Evolutionary conservation across 2,888 invertebrate species (phyloP).

Genomic region (Lasiommata megera): DNA sequence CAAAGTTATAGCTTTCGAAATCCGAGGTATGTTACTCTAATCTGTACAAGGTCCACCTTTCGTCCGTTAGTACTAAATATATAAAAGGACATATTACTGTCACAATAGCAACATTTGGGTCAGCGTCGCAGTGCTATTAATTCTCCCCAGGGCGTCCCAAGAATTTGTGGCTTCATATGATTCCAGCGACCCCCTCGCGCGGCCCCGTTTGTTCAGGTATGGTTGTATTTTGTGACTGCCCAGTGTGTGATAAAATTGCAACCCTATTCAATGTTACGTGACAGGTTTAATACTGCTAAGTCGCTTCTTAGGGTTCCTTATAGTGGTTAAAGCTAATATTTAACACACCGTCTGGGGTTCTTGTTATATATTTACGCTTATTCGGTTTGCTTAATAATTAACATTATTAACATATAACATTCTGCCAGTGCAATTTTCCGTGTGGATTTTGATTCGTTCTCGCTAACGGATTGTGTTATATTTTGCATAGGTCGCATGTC

Average conservation of each 20-base stretch:
- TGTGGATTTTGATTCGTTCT: no score
- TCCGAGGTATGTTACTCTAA: no score
- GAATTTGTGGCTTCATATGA: constrained; percentile 15
- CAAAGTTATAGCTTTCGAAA: no score
- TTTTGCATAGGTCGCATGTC: no score
- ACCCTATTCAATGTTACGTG: constrained; percentile 12
- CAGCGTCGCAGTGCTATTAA: constrained; percentile 11
- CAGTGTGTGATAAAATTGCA: constrained; percentile 4
- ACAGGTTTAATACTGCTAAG: constrained; percentile 7
- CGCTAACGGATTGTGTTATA: no score
- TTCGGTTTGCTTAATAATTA: no score
- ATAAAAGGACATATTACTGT: constrained; percentile 3
- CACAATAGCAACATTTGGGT: constrained; percentile 8
- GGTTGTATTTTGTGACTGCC: constrained; percentile 5
- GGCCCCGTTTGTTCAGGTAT: constrained; percentile 2
- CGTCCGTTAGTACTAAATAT: not conserved
- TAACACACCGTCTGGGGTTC: no score
- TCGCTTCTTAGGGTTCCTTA: not conserved
- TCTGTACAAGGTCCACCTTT: not conserved
- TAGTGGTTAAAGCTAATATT: no score
- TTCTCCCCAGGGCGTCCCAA: constrained; percentile 9
- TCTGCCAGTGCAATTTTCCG: no score
- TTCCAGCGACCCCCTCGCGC: constrained; percentile 15
- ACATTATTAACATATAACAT: no score
- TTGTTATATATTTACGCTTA: no score